These are phyloP conservation scores for Hystrix cristata DNA, from an alignment of 2,113 vertebrate genomes.

Conservation along the genomic window DNA sequence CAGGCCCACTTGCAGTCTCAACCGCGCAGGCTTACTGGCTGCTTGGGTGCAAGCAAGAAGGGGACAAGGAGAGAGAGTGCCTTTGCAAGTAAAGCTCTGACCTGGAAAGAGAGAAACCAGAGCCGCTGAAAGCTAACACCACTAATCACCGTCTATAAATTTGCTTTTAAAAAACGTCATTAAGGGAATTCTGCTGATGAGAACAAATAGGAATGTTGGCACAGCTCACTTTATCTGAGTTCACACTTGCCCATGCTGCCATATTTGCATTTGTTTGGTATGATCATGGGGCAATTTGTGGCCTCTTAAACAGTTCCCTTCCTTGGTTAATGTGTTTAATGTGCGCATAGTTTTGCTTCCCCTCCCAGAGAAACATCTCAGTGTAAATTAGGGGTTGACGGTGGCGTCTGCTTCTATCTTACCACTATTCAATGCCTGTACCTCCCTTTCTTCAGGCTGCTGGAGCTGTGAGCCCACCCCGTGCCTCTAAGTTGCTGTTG, in stretches of 20 bases:
- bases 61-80: neutral
- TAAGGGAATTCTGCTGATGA: conserved; percentile 71
- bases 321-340: neutral
- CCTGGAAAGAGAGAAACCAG: conserved; percentile 50
- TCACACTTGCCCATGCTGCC: conserved; percentile 36
- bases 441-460: conserved; percentile 1
- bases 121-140: neutral
- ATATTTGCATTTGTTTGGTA: conserved; percentile 69
- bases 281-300: conserved; percentile 30
- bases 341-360: neutral
- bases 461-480: conserved; percentile 56
- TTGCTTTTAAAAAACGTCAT: conserved; percentile 77
- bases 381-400: neutral
- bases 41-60: neutral
- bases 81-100: neutral
- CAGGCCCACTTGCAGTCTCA: neutral
- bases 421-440: conserved; percentile 9
- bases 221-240: conserved; percentile 68
- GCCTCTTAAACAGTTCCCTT: conserved; percentile 49
- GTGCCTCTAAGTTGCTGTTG: conserved; percentile 38
- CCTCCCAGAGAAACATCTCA: neutral
- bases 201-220: conserved; percentile 67
- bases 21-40: neutral
- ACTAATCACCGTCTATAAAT: conserved; percentile 37
- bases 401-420: neutral